Percentiles rank a stretch among this genome's conserved stretches.
Conservation (phyloP, 2,797 vertebrate genomes). For the Salmo trutta region DNA sequence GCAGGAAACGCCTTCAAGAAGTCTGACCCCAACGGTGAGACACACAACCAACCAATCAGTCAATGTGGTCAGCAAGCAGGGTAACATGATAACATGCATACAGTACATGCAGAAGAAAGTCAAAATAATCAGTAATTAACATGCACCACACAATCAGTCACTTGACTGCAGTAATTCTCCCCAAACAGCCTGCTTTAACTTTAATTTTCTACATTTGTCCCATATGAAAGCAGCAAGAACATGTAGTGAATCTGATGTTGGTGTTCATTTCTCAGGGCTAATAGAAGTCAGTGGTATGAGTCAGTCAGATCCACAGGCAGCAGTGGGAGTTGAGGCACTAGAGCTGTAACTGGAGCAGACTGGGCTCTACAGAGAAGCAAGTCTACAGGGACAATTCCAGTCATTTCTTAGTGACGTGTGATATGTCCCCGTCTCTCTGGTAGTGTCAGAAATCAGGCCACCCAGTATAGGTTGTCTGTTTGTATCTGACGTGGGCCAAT, state of each 20-base stretch:
- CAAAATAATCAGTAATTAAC: no score
- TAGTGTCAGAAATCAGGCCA: conserved; percentile 4
- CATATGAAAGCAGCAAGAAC: neutral
- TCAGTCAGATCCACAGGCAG: neutral
- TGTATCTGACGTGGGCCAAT: neutral
- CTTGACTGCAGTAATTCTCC: neutral
- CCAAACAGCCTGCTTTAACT: neutral
- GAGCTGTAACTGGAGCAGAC: neutral
- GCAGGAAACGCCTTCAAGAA: conserved; percentile 98
- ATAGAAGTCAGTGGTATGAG: neutral
- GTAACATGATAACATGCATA: neutral
- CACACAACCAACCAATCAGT: conserved; percentile 10
- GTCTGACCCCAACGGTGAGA: conserved; percentile 93
- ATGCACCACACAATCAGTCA: neutral
- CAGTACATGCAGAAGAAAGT: no score
- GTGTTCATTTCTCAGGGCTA: neutral
- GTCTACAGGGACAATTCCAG: conserved; percentile 9
- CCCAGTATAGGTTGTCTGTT: neutral
- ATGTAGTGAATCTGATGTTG: no score
- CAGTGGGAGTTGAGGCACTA: neutral
- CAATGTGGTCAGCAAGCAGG: conserved; percentile 7
- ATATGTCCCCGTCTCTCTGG: neutral
- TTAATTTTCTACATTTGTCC: neutral
- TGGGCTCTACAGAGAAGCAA: neutral
- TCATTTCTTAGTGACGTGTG: neutral